Base-by-base conservation (phyloP, 2,888 invertebrate genomes). In the Blera fallax region DNA sequence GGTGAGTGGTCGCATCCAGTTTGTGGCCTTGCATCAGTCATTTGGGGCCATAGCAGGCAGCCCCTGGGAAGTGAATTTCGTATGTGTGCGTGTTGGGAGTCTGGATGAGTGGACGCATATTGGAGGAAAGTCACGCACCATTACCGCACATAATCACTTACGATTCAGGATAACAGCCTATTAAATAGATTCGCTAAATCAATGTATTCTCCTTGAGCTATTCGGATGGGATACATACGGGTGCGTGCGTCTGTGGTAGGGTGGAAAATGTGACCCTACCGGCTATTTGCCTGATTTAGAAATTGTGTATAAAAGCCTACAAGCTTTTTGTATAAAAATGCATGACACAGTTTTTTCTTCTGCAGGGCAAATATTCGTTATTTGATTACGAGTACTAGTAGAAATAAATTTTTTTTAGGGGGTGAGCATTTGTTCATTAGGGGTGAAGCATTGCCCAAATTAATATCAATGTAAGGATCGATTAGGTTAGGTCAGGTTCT, bases 81-180 rank as follows among this genome's bases (percentile, higher is more conserved):
- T 27, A 18, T 50, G 11, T 16, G 60, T 54, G 54, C 34, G 37
- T 60, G 50, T 37, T 40, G 64, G 34, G 64, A 69, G 73, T 67
- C 67, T 73, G 67, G 79, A 60, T 79, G 70, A 80, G 70, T 76
- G 70, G 48, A 76, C 32, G 52, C 79, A 73, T 69, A 70, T 70
- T 58, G 58, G 16, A 65, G 76, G 72, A 85, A 81, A 80, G 85
- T 85, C 80, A 85, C 76, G 85, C 80, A 54, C 72, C 76, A 85
- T 85, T 85, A 85, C 85, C 80, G 67, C 80, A 85, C 54, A 85
- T 77, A 85, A 85, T 85, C 84, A 80, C 72, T 76, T 79, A 60
- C 74, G 62, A 74, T 65, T 54, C 32, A 29, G 50, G 52, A 76
- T 58, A 76, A 58, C 70, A 65, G 70, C 40, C 54, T 76, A 76